Evolutionary conservation across 2,113 vertebrate species (phyloP).

Genomic region (Eonycteris spelaea): DNA sequence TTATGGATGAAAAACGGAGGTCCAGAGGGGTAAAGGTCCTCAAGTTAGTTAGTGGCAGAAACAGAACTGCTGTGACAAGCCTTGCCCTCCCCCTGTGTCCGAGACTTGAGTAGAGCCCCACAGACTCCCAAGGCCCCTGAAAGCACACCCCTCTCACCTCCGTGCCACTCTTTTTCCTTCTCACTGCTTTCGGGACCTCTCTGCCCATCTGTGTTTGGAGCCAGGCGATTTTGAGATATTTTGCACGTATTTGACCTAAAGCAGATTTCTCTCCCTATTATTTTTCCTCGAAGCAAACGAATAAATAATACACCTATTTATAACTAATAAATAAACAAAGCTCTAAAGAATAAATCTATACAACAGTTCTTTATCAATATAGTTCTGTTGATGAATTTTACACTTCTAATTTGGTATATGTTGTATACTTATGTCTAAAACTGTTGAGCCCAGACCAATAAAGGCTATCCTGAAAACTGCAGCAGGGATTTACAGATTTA

Average conservation of each 20-base stretch:
- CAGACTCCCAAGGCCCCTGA: not conserved
- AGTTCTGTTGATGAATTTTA: not conserved
- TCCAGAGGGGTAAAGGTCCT: not conserved
- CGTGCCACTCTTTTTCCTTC: not conserved
- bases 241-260: not conserved
- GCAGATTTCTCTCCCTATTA: not conserved
- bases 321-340: not conserved
- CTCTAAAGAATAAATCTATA: not conserved
- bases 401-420: not conserved
- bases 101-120: not conserved
- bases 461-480: slow-evolving; percentile 30
- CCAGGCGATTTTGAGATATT: not conserved
- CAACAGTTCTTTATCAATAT: not conserved
- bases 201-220: not conserved
- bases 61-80: not conserved
- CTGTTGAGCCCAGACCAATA: slow-evolving; percentile 50
- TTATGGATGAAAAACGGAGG: not conserved
- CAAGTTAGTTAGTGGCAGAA: not conserved
- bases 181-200: not conserved
- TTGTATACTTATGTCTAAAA: not conserved
- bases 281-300: not conserved
- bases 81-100: not conserved
- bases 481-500: slow-evolving; percentile 44
- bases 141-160: not conserved
- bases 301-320: not conserved